These are phyloP conservation scores for Micronisus gabar DNA, from an alignment of 2,113 vertebrate species.

Conservation along the genomic window DNA sequence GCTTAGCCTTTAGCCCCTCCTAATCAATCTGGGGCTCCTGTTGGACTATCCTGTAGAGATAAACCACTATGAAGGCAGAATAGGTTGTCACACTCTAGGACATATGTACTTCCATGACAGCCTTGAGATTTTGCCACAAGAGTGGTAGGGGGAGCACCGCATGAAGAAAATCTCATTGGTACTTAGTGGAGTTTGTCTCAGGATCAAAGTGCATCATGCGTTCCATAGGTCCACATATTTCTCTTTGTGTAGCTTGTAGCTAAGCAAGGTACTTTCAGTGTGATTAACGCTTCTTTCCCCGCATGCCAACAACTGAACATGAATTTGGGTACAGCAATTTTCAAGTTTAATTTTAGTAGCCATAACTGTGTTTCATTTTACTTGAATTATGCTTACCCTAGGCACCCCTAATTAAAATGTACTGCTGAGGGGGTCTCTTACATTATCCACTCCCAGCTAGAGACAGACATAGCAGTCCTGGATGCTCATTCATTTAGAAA, in stretches of 20 bases:
- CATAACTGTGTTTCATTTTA: not conserved
- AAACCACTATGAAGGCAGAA: not conserved
- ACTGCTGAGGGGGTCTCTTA: not conserved
- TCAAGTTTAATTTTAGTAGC: not conserved
- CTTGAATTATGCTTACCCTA: not conserved
- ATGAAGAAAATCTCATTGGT: not conserved
- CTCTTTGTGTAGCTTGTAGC: not conserved
- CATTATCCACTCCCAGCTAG: not conserved
- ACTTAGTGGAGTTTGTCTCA: not conserved
- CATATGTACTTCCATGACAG: not conserved
- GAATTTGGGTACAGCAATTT: not conserved
- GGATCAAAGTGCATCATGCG: not conserved
- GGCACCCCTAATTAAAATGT: not conserved
- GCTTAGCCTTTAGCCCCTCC: not conserved
- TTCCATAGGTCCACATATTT: not conserved
- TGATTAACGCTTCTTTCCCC: not conserved
- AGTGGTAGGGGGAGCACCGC: fast-evolving
- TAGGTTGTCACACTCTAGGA: not conserved
- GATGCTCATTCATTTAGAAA: not conserved
- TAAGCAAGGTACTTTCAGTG: not conserved
- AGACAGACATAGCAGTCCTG: not conserved
- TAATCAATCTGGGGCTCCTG: fast-evolving
- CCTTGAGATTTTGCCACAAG: not conserved
- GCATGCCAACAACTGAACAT: not conserved
- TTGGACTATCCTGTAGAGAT: not conserved